Evolutionary conservation across 2,888 invertebrate genomes (phyloP).

Genomic region (Suillia variegata): DNA sequence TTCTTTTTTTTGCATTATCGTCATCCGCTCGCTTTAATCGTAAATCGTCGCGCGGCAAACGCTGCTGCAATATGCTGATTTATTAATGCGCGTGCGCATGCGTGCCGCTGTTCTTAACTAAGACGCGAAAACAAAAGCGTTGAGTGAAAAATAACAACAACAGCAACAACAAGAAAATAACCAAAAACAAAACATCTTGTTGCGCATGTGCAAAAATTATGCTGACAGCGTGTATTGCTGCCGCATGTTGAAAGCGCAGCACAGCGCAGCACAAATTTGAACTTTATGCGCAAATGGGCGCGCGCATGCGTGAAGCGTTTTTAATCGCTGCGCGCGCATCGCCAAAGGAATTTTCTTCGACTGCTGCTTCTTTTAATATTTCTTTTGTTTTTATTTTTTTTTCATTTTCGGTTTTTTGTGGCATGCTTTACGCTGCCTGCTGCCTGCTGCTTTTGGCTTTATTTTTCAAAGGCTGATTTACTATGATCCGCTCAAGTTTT

Average conservation of each 20-base stretch:
- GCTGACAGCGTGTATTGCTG: neutral
- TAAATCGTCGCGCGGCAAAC: neutral
- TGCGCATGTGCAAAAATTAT: too few relatives aligned
- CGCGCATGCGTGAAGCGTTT: slow-evolving; percentile 56
- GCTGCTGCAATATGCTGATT: neutral
- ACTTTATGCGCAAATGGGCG: slow-evolving; percentile 27
- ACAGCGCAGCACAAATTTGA: neutral
- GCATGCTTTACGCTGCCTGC: slow-evolving; percentile 4
- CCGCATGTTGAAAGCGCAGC: too few relatives aligned
- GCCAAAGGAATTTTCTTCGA: slow-evolving; percentile 24
- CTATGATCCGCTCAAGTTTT: slow-evolving; percentile 55
- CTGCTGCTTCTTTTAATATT: too few relatives aligned
- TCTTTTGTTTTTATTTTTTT: neutral
- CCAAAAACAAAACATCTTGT: too few relatives aligned
- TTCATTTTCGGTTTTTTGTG: neutral
- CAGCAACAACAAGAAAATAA: too few relatives aligned
- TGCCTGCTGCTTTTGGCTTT: slow-evolving; percentile 8
- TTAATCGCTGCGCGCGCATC: slow-evolving; percentile 51
- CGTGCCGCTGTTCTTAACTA: neutral
- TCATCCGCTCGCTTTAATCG: neutral
- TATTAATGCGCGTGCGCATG: neutral
- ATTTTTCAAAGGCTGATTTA: slow-evolving; percentile 52
- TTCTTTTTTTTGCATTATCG: neutral
- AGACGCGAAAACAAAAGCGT: neutral
- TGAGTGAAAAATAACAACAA: too few relatives aligned